phyloP scores from a whole-genome alignment of 2,113 vertebrate species.

The Hylia prasina region DNA sequence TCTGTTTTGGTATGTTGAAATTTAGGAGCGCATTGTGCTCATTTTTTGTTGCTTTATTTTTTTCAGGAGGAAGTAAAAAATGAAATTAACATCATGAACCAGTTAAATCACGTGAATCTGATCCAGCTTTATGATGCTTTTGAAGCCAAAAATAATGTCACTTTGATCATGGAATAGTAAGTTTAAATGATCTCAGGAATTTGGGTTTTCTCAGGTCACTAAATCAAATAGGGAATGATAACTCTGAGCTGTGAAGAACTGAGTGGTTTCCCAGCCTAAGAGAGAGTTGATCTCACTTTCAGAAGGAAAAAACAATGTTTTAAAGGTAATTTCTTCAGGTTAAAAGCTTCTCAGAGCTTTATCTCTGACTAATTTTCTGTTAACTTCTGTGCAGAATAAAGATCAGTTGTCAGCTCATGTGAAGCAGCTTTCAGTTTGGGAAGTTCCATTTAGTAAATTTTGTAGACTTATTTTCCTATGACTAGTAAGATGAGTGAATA shows the following conservation, averaged over 20 bases:
- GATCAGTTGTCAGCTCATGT: background rate
- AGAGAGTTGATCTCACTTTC: background rate
- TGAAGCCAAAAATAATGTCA: constrained; percentile 81
- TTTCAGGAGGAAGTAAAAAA: constrained; percentile 88
- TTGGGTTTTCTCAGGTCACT: background rate
- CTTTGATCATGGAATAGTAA: constrained; percentile 89
- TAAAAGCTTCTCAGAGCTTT: background rate
- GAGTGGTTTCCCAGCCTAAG: background rate
- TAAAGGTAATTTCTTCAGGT: background rate
- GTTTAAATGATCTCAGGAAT: constrained; percentile 15
- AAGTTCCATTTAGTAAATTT: background rate
- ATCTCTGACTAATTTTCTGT: background rate
- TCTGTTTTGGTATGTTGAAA: background rate
- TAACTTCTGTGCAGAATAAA: background rate
- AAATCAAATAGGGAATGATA: background rate
- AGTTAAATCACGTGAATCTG: constrained; percentile 84
- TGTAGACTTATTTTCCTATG: background rate
- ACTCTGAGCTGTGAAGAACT: background rate
- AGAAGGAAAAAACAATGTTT: background rate
- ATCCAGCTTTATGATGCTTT: constrained; percentile 92
- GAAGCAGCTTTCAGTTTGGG: background rate
- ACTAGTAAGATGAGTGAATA: background rate
- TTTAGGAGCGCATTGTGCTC: background rate
- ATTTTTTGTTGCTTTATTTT: background rate
- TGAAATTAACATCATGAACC: constrained; percentile 89